phyloP scores from a whole-genome alignment of 2,888 invertebrate species.

The Clistopyga incitator region DNA sequence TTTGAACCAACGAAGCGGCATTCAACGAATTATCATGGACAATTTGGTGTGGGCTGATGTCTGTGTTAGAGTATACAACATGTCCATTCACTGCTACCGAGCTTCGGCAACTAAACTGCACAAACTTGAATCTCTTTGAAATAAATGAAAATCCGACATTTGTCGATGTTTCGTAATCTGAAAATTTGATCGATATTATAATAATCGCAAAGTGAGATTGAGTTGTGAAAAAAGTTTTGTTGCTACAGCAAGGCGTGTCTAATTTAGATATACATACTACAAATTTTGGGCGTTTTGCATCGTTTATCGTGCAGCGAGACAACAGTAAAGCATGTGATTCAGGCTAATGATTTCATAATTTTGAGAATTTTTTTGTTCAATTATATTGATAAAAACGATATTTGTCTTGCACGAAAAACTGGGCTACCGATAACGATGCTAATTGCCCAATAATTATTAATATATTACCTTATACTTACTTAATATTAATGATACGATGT shows the following conservation, averaged over 20 bases:
- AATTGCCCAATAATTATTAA: constrained; percentile 63
- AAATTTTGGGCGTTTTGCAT: constrained; percentile 77
- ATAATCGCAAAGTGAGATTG: neutral
- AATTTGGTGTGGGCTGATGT: constrained; percentile 84
- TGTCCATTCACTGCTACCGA: constrained; percentile 81
- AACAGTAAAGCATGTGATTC: constrained; percentile 43
- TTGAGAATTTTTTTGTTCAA: neutral
- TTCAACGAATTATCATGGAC: constrained; percentile 79
- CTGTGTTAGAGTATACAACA: constrained; percentile 83
- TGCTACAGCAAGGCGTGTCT: constrained; percentile 77
- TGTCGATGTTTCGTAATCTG: neutral
- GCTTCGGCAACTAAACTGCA: constrained; percentile 78
- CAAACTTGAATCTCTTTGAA: constrained; percentile 61
- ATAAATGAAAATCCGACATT: neutral
- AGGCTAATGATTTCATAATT: constrained; percentile 41
- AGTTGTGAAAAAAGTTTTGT: constrained; percentile 71
- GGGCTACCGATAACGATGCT: constrained; percentile 41
- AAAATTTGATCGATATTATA: neutral
- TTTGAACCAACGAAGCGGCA: constrained; percentile 64
- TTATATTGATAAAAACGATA: constrained; percentile 8
- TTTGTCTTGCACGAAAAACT: neutral
- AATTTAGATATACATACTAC: constrained; percentile 79
- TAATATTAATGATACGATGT: constrained; percentile 42
- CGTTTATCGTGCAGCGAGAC: constrained; percentile 61
- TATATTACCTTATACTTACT: constrained; percentile 45